Evolutionary conservation across 1,140 invertebrate genomes (phyloP).

Genomic region (Rhysida immarginata): DNA sequence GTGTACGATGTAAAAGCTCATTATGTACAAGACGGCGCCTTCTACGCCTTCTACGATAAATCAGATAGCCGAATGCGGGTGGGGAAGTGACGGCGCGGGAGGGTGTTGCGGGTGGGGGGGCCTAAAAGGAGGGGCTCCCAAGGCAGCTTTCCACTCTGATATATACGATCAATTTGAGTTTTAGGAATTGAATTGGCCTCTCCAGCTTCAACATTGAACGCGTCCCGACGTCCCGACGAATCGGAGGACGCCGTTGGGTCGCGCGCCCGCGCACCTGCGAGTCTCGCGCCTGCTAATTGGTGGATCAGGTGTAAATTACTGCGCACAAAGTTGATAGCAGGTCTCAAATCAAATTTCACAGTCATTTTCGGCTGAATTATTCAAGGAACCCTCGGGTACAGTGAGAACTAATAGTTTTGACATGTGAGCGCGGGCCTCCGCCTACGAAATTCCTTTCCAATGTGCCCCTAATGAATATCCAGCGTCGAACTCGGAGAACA

Average conservation of each 20-base stretch:
- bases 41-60: too few relatives aligned
- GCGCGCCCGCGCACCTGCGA: not conserved
- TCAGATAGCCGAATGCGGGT: too few relatives aligned
- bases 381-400: not conserved
- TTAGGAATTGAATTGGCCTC: too few relatives aligned
- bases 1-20: too few relatives aligned
- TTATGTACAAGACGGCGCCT: too few relatives aligned
- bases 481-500: not conserved
- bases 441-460: not conserved
- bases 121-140: too few relatives aligned
- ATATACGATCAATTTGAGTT: too few relatives aligned
- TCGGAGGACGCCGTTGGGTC: not conserved
- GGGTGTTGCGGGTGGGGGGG: too few relatives aligned
- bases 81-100: too few relatives aligned
- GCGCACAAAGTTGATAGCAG: not conserved
- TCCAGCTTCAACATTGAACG: too few relatives aligned
- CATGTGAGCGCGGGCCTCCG: not conserved
- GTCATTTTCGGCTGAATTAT: slow-evolving; percentile 7
- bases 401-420: slow-evolving; percentile 8
- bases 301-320: slow-evolving; percentile 8
- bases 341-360: slow-evolving; percentile 9
- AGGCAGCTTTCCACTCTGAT: too few relatives aligned
- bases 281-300: not conserved
- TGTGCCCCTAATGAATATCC: slow-evolving; percentile 1
- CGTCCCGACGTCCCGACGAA: too few relatives aligned